Percentiles rank a stretch among this genome's conserved stretches.
phyloP scores from a whole-genome alignment of 2,888 invertebrate species.

The Didymodactylos carnosus region DNA sequence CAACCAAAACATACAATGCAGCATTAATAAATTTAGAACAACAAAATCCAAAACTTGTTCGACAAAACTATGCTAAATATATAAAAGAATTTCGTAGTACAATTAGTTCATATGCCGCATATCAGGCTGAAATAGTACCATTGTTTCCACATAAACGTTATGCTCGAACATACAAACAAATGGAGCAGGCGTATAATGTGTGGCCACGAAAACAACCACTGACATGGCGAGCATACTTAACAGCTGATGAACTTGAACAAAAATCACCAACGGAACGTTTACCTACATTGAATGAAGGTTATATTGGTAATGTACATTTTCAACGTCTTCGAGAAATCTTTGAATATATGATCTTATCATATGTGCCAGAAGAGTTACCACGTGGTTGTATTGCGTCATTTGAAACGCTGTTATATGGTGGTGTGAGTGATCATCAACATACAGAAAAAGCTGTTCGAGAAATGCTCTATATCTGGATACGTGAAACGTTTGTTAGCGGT shows the following conservation, averaged over 20 bases:
- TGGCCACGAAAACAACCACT: not conserved
- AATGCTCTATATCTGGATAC: not conserved
- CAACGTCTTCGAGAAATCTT: not conserved
- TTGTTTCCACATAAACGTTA: not conserved
- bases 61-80: not conserved
- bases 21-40: not conserved
- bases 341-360: not conserved
- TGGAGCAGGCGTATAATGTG: not conserved
- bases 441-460: not conserved
- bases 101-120: not conserved
- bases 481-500: not conserved
- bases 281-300: not conserved
- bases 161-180: not conserved
- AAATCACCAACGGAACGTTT: not conserved
- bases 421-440: no score
- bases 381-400: not conserved
- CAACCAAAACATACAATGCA: not conserved
- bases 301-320: not conserved
- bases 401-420: not conserved
- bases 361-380: not conserved
- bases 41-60: not conserved
- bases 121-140: not conserved
- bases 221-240: not conserved
- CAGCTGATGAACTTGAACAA: not conserved
- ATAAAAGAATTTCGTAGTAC: not conserved